phyloP scores from a whole-genome alignment of 2,888 invertebrate species.

The Temnothorax unifasciatus region DNA sequence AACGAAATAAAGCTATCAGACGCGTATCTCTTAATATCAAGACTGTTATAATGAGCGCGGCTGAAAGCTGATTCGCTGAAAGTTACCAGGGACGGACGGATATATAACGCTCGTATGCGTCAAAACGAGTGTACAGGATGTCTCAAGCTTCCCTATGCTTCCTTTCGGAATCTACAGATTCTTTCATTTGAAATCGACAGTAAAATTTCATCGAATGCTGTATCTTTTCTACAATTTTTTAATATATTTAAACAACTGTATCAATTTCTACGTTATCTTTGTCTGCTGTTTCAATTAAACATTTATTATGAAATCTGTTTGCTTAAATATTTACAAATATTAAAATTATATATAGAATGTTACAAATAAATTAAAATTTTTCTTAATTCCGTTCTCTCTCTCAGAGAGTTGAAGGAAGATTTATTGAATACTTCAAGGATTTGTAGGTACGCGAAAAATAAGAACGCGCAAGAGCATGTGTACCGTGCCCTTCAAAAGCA shows the following conservation, averaged over 20 bases:
- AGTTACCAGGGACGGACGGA: slow-evolving; percentile 10
- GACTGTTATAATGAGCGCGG: slow-evolving; percentile 33
- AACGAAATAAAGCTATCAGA: slow-evolving; percentile 15
- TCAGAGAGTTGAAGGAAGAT: slow-evolving; percentile 9
- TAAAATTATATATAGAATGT: neutral
- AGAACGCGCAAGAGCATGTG: slow-evolving; percentile 10
- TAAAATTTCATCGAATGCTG: neutral
- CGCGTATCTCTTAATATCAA: slow-evolving; percentile 29
- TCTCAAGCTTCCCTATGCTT: neutral
- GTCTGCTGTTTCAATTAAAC: neutral
- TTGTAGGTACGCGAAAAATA: slow-evolving; percentile 2
- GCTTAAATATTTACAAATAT: slow-evolving; percentile 28
- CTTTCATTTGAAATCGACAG: neutral
- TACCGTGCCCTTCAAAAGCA: slow-evolving; percentile 40
- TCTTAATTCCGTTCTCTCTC: neutral
- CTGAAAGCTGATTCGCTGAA: slow-evolving; percentile 48
- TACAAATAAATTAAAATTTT: neutral
- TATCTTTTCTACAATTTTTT: neutral
- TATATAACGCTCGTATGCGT: neutral
- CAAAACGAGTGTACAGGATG: slow-evolving; percentile 15
- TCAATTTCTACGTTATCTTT: neutral
- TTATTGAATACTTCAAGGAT: slow-evolving; percentile 18
- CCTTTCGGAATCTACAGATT: slow-evolving; percentile 6
- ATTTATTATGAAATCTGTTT: slow-evolving; percentile 8
- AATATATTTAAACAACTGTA: neutral